A percentile compares a stretch with the other conserved stretches of the same genome.
Evolutionary conservation across 2,888 invertebrate species (phyloP).

Genomic region (Pandemis heparana): DNA sequence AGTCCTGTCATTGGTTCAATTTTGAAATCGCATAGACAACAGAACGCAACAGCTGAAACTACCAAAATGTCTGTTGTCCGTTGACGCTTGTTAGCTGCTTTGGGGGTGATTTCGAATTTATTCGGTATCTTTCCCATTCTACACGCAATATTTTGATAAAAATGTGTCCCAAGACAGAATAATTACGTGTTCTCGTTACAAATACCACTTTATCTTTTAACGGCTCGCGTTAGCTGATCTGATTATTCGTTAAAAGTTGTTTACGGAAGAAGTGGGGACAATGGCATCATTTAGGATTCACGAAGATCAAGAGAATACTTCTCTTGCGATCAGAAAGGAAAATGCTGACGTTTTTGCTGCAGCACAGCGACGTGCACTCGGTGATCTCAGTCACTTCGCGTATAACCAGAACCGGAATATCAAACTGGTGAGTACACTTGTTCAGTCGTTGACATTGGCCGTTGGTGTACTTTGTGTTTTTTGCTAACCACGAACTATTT

Average conservation of each 20-base stretch:
- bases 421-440: constrained; percentile 81
- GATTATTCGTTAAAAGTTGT: constrained; percentile 62
- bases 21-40: constrained; percentile 73
- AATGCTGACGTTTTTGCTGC: constrained; percentile 76
- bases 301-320: constrained; percentile 91
- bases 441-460: constrained; percentile 35
- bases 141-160: constrained; percentile 63
- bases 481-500: constrained; percentile 46
- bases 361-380: constrained; percentile 88
- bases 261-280: constrained; percentile 73
- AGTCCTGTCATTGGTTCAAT: constrained; percentile 65
- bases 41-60: constrained; percentile 81
- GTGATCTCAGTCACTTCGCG: constrained; percentile 86
- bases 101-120: constrained; percentile 71
- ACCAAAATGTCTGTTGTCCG: constrained; percentile 81
- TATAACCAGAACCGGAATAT: constrained; percentile 81
- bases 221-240: constrained; percentile 58
- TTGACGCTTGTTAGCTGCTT: constrained; percentile 72
- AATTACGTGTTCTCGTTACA: constrained; percentile 58
- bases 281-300: constrained; percentile 92
- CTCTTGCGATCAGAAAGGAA: constrained; percentile 82
- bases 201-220: constrained; percentile 59
- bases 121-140: constrained; percentile 57
- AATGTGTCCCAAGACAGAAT: constrained; percentile 63
- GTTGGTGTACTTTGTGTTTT: constrained; percentile 18